Conservation (phyloP, 2,797 vertebrate species). For the Uromys caudimaculatus region DNA sequence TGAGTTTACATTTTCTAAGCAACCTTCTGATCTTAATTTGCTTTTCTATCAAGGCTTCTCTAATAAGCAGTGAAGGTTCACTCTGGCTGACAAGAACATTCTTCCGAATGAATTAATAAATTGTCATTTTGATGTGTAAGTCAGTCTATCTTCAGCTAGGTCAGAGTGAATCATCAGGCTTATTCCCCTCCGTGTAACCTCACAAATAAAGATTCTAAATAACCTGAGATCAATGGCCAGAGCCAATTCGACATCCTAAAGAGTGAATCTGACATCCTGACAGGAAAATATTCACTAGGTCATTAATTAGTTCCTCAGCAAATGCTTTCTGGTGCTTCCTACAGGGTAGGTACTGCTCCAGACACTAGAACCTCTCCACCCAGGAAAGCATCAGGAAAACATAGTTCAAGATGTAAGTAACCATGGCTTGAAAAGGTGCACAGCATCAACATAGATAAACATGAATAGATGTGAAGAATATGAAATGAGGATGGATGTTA, state of each 20-base stretch:
- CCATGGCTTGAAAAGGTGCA: not conserved
- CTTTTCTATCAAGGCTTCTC: not conserved
- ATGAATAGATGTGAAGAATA: not conserved
- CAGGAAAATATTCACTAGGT: not conserved
- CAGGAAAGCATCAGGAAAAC: not conserved
- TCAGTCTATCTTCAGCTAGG: not conserved
- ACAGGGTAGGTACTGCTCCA: not conserved
- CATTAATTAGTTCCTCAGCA: not conserved
- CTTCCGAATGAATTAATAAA: conserved; percentile 34
- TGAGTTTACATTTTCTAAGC: conserved; percentile 50
- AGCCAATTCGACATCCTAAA: not conserved
- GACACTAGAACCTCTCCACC: rapidly evolving
- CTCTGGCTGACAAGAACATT: conserved; percentile 26
- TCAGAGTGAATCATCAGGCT: not conserved
- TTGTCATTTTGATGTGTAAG: conserved; percentile 2
- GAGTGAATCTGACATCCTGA: not conserved
- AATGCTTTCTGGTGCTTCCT: not conserved
- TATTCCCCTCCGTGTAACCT: not conserved
- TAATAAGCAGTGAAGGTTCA: not conserved
- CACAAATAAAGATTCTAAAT: not conserved
- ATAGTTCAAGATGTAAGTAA: not conserved
- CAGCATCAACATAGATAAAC: not conserved
- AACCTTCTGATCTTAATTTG: conserved; percentile 59
- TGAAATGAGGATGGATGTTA: not conserved
- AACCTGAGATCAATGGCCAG: not conserved